These are phyloP conservation scores for Brotogeris chrysoptera DNA, from an alignment of 2,797 vertebrate genomes.

Conservation along the genomic window DNA sequence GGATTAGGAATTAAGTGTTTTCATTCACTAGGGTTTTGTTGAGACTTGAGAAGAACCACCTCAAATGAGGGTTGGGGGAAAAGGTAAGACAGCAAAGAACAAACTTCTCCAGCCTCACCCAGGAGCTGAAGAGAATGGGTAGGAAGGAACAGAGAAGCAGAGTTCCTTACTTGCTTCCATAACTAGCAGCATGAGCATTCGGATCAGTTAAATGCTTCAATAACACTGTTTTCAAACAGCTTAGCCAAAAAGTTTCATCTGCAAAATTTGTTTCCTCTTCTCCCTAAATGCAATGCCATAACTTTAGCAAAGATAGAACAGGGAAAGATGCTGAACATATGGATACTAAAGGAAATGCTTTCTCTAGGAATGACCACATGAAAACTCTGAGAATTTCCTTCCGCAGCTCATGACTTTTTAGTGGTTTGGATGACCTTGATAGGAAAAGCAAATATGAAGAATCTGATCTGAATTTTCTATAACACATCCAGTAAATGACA, in stretches of 20 bases:
- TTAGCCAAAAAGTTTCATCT: background rate
- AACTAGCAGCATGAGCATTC: background rate
- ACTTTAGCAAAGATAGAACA: background rate
- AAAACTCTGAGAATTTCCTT: slow-evolving; percentile 44
- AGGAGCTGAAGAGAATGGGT: background rate
- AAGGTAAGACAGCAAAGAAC: background rate
- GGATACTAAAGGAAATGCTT: slow-evolving; percentile 23
- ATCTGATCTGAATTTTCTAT: background rate
- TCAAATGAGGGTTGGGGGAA: background rate
- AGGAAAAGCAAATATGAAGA: slow-evolving; percentile 12
- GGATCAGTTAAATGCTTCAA: background rate
- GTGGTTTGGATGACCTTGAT: slow-evolving; percentile 4
- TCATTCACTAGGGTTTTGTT: background rate
- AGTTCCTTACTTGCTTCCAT: background rate
- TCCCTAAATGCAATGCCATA: background rate
- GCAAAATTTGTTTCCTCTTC: background rate
- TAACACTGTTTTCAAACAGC: background rate
- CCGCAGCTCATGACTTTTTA: background rate
- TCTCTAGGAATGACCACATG: background rate
- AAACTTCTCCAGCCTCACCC: background rate
- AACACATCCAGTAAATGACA: background rate
- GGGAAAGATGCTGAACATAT: slow-evolving; percentile 20
- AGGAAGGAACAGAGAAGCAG: background rate
- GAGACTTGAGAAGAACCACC: background rate
- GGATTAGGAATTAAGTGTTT: background rate